These are phyloP conservation scores for Pachymerium ferrugineum DNA, from an alignment of 2,888 invertebrate species.

Conservation along the genomic window DNA sequence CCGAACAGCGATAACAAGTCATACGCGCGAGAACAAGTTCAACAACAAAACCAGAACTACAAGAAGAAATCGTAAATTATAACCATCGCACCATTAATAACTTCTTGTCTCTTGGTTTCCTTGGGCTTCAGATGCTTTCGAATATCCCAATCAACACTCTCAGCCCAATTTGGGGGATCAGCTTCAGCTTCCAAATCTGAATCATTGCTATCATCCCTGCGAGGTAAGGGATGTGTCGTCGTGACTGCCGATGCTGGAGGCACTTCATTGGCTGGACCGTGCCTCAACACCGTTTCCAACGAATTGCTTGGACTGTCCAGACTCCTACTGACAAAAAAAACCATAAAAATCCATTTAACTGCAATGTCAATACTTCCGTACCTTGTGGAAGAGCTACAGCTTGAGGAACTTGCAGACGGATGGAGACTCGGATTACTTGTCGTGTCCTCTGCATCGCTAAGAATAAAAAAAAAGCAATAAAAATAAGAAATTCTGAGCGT, in stretches of 20 bases:
- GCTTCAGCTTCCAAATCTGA: constrained; percentile 60
- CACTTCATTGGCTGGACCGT: constrained; percentile 37
- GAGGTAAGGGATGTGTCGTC: constrained; percentile 39
- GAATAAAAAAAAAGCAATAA: constrained; percentile 43
- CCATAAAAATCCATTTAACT: not conserved
- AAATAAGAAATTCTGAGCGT: not conserved
- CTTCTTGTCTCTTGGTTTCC: constrained; percentile 85
- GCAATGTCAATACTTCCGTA: constrained; percentile 39
- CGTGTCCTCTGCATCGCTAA: constrained; percentile 63
- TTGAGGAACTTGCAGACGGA: constrained; percentile 65
- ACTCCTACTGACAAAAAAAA: constrained; percentile 46
- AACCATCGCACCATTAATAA: constrained; percentile 68
- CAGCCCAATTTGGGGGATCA: constrained; percentile 73
- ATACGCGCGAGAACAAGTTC: no score
- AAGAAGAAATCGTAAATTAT: not conserved
- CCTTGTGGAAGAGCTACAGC: constrained; percentile 62
- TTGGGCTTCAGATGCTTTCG: constrained; percentile 66
- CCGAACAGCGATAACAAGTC: no score
- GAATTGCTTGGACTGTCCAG: constrained; percentile 70
- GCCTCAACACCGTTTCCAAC: constrained; percentile 58
- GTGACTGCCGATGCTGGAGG: constrained; percentile 37
- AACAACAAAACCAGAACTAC: no score
- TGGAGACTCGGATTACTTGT: constrained; percentile 44
- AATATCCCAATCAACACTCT: constrained; percentile 66
- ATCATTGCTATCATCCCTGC: constrained; percentile 42